Percentiles rank a stretch among this genome's conserved stretches.
Conservation (phyloP, 2,113 vertebrate species). For the Hirundichthys speculiger region DNA sequence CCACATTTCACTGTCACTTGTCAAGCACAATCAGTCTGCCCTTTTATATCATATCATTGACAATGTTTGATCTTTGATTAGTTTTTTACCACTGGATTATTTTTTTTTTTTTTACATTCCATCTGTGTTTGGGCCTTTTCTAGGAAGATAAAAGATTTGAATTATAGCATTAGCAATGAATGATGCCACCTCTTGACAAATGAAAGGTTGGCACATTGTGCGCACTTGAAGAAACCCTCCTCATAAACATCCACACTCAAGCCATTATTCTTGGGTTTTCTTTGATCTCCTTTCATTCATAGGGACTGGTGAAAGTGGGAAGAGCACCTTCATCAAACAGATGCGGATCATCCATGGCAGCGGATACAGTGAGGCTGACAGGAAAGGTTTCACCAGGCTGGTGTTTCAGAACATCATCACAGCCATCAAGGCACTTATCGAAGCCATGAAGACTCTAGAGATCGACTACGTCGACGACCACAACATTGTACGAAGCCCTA, state of each 20-base stretch:
- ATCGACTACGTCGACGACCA: conserved; percentile 80
- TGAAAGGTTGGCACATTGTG: neutral
- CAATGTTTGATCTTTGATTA: too few relatives aligned
- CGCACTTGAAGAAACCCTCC: neutral
- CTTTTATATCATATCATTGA: too few relatives aligned
- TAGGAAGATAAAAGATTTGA: neutral
- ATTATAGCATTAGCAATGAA: too few relatives aligned
- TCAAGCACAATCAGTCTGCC: too few relatives aligned
- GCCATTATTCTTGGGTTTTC: neutral
- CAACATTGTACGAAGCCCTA: conserved; percentile 79
- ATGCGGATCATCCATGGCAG: conserved; percentile 95
- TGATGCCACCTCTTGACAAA: neutral
- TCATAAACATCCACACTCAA: neutral
- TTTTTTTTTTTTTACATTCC: too few relatives aligned
- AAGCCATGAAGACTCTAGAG: conserved; percentile 81
- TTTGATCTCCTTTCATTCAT: conserved; percentile 37
- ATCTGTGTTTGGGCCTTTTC: too few relatives aligned
- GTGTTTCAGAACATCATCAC: conserved; percentile 87
- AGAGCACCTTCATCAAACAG: conserved; percentile 94
- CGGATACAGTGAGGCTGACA: conserved; percentile 86
- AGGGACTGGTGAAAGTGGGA: conserved; percentile 91
- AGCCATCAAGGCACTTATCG: conserved; percentile 83
- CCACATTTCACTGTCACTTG: too few relatives aligned
- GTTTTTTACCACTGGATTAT: too few relatives aligned
- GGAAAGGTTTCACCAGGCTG: conserved; percentile 80